These are phyloP conservation scores for Ennomos quercinarius DNA, from an alignment of 2,888 invertebrate species.

Conservation along the genomic window DNA sequence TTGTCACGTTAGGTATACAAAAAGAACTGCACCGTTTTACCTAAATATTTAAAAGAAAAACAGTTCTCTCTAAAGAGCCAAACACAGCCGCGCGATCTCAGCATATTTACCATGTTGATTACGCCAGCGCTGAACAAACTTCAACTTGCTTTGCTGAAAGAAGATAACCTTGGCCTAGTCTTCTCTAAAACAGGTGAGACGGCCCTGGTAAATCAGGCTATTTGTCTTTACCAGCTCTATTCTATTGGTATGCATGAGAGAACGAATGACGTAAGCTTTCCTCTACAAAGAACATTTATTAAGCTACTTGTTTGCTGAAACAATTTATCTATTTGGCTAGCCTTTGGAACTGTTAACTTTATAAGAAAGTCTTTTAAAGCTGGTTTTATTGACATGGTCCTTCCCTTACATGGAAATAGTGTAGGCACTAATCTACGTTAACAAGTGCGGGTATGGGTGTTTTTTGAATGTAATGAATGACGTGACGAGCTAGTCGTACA, in stretches of 20 bases:
- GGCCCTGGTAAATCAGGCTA: conserved; percentile 16
- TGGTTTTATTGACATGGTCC: no score
- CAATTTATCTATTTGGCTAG: conserved; percentile 3
- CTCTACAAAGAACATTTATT: background rate
- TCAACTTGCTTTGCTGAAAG: conserved; percentile 4
- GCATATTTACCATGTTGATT: conserved; percentile 24
- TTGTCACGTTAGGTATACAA: background rate
- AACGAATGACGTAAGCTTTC: conserved; percentile 11
- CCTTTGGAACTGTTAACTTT: conserved; percentile 3
- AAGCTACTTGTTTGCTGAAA: background rate
- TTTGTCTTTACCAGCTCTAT: conserved; percentile 14
- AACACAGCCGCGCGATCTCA: background rate
- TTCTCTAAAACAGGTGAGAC: conserved; percentile 3
- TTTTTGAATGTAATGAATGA: no score
- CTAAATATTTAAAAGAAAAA: conserved; percentile 1
- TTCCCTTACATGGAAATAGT: no score
- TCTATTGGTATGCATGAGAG: conserved; percentile 24
- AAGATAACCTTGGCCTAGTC: conserved; percentile 14
- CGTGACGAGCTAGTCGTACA: no score
- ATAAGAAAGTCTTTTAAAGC: background rate
- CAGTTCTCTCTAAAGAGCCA: conserved; percentile 1
- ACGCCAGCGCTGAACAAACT: conserved; percentile 21
- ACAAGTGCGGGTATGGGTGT: no score
- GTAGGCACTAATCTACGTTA: no score
- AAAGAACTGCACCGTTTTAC: background rate